Evolutionary conservation across 2,888 invertebrate genomes (phyloP), one percentile per base, ranked within the genome.

Genomic region (Cremastobaeus sp.): DNA sequence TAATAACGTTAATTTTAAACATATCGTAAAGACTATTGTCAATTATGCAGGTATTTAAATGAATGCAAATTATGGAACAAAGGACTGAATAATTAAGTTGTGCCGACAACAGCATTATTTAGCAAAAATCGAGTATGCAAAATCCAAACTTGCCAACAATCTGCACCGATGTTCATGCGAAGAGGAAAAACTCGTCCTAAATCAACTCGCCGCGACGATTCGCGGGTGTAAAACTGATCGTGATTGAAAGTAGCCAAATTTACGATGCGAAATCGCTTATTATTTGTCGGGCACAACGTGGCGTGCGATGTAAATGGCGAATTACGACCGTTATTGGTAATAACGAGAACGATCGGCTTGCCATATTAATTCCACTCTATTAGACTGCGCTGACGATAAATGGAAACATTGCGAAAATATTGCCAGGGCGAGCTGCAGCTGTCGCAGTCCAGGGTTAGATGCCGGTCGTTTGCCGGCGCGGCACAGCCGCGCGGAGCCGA

Each of bases 381-480:
- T 57, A 65, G 69, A 69, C 71, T 71, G 57, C 43, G 48, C 65
- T 50, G 30, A 57, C 69, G 72, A 78, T 74, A 78, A 78, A 79
- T 77, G 74, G 72, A 75, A 68, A 77, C 70, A 62, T 39, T 43
- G 52, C 37, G 74, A 76, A 79, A 79, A 74, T 77, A 77, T 77
- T 48, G 54, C 47, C 47, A 34, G 57, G 32, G 62, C 55, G 69
- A 54, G 54, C 41, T 14, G 69, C 68, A 69, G 72, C 71, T 77
- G 76, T 76, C 76, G 72, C 72, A 68, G 55, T 17, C 60, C 68
- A 48, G 60, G 57, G 74, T 60, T 57, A 45, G 59, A 68, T 37
- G 34, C 34, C 64, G 55, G 47, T 68, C 62, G 74, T 66, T 77
- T 72, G 43, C 43, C 50, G 18, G 64, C 62, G 25, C 43, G 32